These are phyloP conservation scores for Xyliphius kryptos DNA, from an alignment of 2,113 vertebrate species.

Conservation along the genomic window DNA sequence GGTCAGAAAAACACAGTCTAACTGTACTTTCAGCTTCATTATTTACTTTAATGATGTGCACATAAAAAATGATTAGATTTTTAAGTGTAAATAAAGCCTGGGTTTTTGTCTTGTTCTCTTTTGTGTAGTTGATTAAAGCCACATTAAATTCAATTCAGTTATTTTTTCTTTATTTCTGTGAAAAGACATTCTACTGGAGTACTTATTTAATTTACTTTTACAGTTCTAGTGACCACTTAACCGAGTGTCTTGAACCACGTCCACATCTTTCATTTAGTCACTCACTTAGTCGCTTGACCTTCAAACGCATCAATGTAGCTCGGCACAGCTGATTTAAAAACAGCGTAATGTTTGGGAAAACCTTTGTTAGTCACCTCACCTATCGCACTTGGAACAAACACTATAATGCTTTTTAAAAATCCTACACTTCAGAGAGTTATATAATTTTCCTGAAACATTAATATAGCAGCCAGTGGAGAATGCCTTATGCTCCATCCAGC, in stretches of 20 bases:
- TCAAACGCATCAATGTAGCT: background rate
- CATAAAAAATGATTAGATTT: no score
- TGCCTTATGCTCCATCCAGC: no score
- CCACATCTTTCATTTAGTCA: conserved; percentile 4
- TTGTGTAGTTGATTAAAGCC: conserved; percentile 14
- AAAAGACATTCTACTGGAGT: conserved; percentile 4
- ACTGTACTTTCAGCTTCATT: no score
- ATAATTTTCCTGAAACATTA: background rate
- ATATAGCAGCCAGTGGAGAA: conserved; percentile 6
- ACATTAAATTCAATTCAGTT: background rate
- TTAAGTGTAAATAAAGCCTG: no score
- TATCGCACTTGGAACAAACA: no score
- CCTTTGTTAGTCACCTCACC: background rate
- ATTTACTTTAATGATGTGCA: no score
- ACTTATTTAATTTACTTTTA: conserved; percentile 32
- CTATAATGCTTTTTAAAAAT: no score
- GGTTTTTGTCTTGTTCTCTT: background rate
- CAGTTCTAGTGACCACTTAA: conserved; percentile 19
- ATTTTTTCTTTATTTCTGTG: background rate
- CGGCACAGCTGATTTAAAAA: background rate
- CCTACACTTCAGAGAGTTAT: no score
- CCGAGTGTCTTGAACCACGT: background rate
- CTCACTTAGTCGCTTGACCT: conserved; percentile 1
- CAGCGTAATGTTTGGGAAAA: background rate
- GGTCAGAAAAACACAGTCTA: no score